These are phyloP conservation scores for Campoletis raptor DNA, from an alignment of 2,888 invertebrate genomes.

Conservation along the genomic window DNA sequence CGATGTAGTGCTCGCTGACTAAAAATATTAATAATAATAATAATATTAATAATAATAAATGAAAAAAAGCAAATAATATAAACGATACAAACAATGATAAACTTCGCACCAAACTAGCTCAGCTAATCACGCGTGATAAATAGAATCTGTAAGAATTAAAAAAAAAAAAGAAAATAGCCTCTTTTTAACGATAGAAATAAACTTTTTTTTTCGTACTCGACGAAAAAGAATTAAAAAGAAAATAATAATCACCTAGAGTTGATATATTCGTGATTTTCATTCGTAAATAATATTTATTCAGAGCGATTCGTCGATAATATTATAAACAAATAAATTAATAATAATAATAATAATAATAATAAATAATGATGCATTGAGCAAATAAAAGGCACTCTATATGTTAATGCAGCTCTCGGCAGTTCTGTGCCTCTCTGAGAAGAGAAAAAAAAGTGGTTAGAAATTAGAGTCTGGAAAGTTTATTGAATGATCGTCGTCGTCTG, in stretches of 20 bases:
- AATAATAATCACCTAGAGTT: constrained; percentile 3
- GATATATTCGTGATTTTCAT: constrained; percentile 17
- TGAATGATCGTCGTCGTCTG: constrained; percentile 17
- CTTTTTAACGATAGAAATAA: constrained; percentile 18
- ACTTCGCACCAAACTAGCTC: constrained; percentile 62
- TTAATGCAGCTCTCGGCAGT: constrained; percentile 77
- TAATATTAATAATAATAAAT: constrained; percentile 3
- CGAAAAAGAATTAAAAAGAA: not conserved
- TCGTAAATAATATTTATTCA: constrained; percentile 28
- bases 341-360: constrained; percentile 38
- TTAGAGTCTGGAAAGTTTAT: constrained; percentile 13
- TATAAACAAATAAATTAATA: constrained; percentile 2
- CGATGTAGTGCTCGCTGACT: constrained; percentile 58
- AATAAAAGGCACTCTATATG: constrained; percentile 63
- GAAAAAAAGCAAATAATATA: constrained; percentile 22
- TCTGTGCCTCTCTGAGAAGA: constrained; percentile 77
- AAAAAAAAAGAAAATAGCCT: constrained; percentile 11
- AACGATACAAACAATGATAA: constrained; percentile 25
- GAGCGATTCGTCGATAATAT: constrained; percentile 38
- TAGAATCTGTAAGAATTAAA: constrained; percentile 46
- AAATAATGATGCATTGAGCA: not conserved
- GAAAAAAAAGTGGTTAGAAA: constrained; percentile 11
- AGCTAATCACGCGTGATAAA: constrained; percentile 63
- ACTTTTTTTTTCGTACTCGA: constrained; percentile 3
- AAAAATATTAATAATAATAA: constrained; percentile 1